Evolutionary conservation across 2,113 vertebrate genomes (phyloP).

Genomic region (Alouatta palliata): DNA sequence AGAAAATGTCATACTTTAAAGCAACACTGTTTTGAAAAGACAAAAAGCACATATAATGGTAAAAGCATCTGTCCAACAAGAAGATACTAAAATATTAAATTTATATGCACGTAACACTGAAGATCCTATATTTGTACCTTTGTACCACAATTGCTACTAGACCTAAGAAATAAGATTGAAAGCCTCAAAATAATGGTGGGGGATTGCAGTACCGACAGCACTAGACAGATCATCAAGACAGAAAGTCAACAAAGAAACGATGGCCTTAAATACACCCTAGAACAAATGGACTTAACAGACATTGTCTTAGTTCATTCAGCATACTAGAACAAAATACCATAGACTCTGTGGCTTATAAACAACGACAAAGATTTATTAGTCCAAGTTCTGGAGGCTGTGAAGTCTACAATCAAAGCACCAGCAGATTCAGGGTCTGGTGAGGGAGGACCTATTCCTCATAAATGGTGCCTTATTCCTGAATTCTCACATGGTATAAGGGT

Average conservation of each 20-base stretch:
- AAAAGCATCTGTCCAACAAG: neutral
- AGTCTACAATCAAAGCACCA: neutral
- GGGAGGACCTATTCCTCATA: neutral
- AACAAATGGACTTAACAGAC: too few relatives aligned
- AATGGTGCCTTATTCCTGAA: neutral
- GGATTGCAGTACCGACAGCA: too few relatives aligned
- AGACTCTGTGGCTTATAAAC: neutral
- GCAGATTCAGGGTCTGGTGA: neutral
- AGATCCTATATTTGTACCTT: too few relatives aligned
- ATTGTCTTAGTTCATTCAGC: neutral
- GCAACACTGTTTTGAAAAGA: too few relatives aligned
- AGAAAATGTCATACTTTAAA: neutral
- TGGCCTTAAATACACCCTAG: too few relatives aligned
- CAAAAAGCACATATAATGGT: neutral
- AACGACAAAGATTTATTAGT: neutral
- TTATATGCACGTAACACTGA: too few relatives aligned
- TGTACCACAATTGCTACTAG: too few relatives aligned
- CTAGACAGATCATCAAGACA: too few relatives aligned
- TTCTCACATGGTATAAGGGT: neutral
- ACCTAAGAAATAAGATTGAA: too few relatives aligned
- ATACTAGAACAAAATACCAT: neutral
- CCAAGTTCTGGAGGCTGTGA: neutral
- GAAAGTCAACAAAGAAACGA: too few relatives aligned
- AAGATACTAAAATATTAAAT: too few relatives aligned
- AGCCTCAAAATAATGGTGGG: too few relatives aligned